These are phyloP conservation scores for Monochamus alternatus DNA, from an alignment of 2,888 invertebrate genomes.

Conservation along the genomic window DNA sequence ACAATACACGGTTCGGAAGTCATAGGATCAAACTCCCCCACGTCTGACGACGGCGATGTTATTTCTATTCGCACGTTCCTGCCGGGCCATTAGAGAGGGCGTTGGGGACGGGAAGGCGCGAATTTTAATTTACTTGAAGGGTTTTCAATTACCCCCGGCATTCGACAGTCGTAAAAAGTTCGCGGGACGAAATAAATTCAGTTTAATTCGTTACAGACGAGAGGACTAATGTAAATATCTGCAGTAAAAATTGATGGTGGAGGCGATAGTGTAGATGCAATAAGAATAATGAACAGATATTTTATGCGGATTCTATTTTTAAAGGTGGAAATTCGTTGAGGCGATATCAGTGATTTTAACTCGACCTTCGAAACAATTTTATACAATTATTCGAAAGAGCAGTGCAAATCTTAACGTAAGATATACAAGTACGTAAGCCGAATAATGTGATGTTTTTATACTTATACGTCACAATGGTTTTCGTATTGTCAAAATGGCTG, in stretches of 20 bases:
- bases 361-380: no score
- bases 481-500: no score
- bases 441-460: no score
- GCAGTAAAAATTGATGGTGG: background rate
- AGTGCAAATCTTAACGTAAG: no score
- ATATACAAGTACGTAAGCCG: no score
- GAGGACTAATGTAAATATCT: background rate
- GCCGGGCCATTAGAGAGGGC: slow-evolving; percentile 29
- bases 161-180: slow-evolving; percentile 15
- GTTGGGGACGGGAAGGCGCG: slow-evolving; percentile 21
- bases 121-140: slow-evolving; percentile 32
- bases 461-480: no score
- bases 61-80: slow-evolving; percentile 46
- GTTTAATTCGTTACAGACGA: background rate
- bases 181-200: background rate
- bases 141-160: slow-evolving; percentile 31
- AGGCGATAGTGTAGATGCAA: no score
- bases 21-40: slow-evolving; percentile 30
- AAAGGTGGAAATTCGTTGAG: no score
- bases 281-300: no score
- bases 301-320: no score
- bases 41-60: slow-evolving; percentile 33
- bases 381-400: no score
- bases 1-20: slow-evolving; percentile 42
- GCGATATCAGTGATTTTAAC: no score